phyloP scores from a whole-genome alignment of 2,797 vertebrate genomes.

The Hypotaenidia philippensis region DNA sequence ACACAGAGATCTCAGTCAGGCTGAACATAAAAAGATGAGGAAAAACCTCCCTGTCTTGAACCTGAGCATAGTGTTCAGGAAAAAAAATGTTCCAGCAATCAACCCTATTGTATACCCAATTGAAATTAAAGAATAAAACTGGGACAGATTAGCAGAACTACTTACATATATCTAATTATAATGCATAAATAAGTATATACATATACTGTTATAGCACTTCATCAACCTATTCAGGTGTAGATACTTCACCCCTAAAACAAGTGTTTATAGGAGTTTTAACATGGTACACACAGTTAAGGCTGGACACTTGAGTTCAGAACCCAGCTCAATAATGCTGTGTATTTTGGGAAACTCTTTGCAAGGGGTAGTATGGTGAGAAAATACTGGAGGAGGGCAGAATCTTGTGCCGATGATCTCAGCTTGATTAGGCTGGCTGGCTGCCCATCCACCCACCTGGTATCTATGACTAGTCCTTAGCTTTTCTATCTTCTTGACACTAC shows the following conservation, averaged over 20 bases:
- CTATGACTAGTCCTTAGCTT: not conserved
- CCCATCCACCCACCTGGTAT: constrained; percentile 3
- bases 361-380: not conserved
- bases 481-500: not conserved
- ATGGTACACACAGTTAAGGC: not conserved
- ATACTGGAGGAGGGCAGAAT: constrained; percentile 5
- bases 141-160: not conserved
- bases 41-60: not conserved
- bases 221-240: not conserved
- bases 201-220: not conserved
- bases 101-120: not conserved
- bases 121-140: not conserved
- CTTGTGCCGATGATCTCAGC: constrained; percentile 45
- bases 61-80: not conserved
- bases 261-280: not conserved
- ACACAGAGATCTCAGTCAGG: not conserved
- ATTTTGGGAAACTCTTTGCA: not conserved
- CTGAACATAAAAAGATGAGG: not conserved
- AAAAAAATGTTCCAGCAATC: not conserved
- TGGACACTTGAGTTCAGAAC: not conserved
- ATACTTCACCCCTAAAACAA: not conserved
- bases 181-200: not conserved
- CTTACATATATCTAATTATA: not conserved
- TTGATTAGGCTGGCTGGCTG: not conserved
- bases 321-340: not conserved